Percentiles rank a stretch among this genome's conserved stretches.
Conservation (phyloP, 1,140 invertebrate species). For the Dinoponera quadriceps region DNA sequence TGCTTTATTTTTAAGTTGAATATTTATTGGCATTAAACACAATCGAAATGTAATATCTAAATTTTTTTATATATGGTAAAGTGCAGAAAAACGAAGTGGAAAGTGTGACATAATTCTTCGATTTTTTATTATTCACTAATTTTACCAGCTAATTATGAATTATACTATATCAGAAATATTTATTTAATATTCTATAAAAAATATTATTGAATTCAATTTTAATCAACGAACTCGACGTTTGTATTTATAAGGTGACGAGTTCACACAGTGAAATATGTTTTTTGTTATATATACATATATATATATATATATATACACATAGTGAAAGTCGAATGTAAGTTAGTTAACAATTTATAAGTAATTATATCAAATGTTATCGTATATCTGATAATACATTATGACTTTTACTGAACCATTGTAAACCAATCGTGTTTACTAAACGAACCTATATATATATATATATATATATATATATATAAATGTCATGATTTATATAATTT, state of each 20-base stretch:
- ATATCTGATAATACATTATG: slow-evolving; percentile 48
- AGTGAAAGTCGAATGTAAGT: too few species aligned
- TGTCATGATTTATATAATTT: too few species aligned
- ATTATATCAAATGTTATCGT: slow-evolving; percentile 23
- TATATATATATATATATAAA: slow-evolving; percentile 20
- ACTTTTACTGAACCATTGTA: slow-evolving; percentile 68
- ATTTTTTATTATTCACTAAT: not conserved
- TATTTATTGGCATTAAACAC: not conserved
- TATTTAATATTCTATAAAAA: slow-evolving; percentile 8
- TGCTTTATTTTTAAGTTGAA: slow-evolving; percentile 23
- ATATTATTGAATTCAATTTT: slow-evolving; percentile 23
- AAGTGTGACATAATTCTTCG: not conserved
- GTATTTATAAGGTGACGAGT: not conserved
- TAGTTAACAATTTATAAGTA: too few species aligned
- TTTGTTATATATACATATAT: too few species aligned
- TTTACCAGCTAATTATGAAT: not conserved
- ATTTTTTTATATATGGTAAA: not conserved
- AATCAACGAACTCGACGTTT: not conserved
- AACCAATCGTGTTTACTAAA: slow-evolving; percentile 30
- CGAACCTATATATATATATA: slow-evolving; percentile 1
- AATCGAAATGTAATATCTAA: slow-evolving; percentile 13
- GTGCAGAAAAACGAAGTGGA: not conserved
- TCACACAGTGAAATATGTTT: not conserved
- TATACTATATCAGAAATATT: slow-evolving; percentile 5
- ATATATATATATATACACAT: too few species aligned